A percentile compares a stretch with the other conserved stretches of the same genome.
Evolutionary conservation across 2,888 invertebrate species (phyloP).

Genomic region (Nebria brevicollis): DNA sequence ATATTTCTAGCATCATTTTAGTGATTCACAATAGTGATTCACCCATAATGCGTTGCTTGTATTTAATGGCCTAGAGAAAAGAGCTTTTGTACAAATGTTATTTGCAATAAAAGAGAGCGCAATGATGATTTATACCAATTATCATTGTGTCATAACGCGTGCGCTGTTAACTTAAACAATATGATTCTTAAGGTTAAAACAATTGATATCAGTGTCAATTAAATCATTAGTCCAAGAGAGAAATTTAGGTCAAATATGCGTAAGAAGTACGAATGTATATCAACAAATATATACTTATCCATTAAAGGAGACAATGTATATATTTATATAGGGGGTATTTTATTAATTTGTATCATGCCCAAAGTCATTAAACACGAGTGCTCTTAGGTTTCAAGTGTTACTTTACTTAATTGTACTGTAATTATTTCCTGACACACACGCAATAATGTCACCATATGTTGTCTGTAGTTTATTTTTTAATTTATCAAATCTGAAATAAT

Average conservation of each 20-base stretch:
- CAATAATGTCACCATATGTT: neutral
- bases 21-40: no score
- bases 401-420: constrained; percentile 13
- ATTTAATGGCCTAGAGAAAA: no score
- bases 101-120: no score
- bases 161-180: no score
- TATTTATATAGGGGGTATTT: neutral
- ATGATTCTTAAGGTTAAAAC: no score
- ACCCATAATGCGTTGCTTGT: no score
- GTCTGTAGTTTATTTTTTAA: neutral
- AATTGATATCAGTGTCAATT: no score
- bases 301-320: neutral
- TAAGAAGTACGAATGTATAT: neutral
- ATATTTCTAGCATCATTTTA: no score
- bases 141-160: no score
- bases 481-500: neutral
- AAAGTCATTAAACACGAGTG: constrained; percentile 6
- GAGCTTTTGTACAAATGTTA: no score
- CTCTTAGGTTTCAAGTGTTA: constrained; percentile 14
- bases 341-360: neutral
- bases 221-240: no score
- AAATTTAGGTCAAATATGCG: neutral
- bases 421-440: constrained; percentile 15
- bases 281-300: neutral
- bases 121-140: no score